These are phyloP conservation scores for Hippoglossus stenolepis DNA, from an alignment of 2,113 vertebrate genomes.

Conservation along the genomic window DNA sequence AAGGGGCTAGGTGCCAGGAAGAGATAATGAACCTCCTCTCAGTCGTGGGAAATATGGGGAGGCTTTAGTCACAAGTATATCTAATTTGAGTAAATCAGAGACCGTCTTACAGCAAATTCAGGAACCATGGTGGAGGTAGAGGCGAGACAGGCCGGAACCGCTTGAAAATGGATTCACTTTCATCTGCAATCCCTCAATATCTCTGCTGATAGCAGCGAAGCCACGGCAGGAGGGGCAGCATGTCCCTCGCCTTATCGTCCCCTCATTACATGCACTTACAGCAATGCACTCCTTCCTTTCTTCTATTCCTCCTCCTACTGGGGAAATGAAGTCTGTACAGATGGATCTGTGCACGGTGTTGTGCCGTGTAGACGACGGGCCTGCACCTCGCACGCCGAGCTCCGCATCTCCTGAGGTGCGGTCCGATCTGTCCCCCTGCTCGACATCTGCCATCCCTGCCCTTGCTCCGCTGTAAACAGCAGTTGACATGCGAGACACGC, in stretches of 20 bases:
- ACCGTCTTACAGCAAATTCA: conserved; percentile 51
- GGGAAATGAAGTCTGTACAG: conserved; percentile 14
- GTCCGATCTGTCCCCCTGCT: conserved; percentile 50
- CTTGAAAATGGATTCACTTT: conserved; percentile 53
- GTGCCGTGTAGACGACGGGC: not conserved
- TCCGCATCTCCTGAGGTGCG: conserved; percentile 49
- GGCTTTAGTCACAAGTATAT: conserved; percentile 72
- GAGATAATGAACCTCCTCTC: conserved; percentile 73
- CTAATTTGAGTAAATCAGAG: conserved; percentile 71
- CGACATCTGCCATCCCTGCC: conserved; percentile 58
- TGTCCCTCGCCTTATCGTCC: conserved; percentile 23
- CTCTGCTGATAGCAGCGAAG: conserved; percentile 22
- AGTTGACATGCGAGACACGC: conserved; percentile 36
- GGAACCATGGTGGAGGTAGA: conserved; percentile 35
- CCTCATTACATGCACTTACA: conserved; percentile 27
- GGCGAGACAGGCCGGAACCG: conserved; percentile 12
- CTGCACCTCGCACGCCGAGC: conserved; percentile 9
- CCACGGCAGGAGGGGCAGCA: conserved; percentile 1
- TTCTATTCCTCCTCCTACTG: not conserved
- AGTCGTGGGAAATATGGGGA: conserved; percentile 68
- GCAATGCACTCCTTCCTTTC: conserved; percentile 5
- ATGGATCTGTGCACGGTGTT: conserved; percentile 3
- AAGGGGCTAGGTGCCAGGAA: conserved; percentile 72
- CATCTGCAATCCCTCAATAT: conserved; percentile 48
- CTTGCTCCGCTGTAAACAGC: conserved; percentile 36